Evolutionary conservation across 2,113 vertebrate species (phyloP).

Genomic region (Delphinapterus leucas): DNA sequence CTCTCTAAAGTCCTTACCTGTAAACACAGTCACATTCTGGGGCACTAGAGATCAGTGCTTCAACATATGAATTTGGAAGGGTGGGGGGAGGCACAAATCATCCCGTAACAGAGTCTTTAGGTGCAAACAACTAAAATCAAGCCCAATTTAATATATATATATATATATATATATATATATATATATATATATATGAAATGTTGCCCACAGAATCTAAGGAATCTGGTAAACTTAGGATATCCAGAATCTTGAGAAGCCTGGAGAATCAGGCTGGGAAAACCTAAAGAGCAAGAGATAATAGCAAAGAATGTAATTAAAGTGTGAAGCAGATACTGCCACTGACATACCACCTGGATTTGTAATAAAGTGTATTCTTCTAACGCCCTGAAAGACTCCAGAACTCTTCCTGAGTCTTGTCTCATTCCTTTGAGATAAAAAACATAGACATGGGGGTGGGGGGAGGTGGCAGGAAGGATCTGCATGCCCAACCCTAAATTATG

Average conservation of each 20-base stretch:
- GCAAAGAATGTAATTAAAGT: not conserved
- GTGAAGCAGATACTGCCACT: not conserved
- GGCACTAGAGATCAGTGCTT: not conserved
- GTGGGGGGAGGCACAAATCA: not conserved
- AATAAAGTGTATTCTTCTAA: not conserved
- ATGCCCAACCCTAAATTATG: not conserved
- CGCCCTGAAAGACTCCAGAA: not conserved
- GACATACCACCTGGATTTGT: not conserved
- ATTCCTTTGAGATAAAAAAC: not conserved
- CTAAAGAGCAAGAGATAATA: not conserved
- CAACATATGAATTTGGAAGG: not conserved
- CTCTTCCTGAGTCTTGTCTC: not conserved
- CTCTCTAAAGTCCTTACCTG: not conserved
- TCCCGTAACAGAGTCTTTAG: not conserved
- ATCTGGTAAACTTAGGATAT: not conserved
- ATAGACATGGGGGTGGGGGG: too few species aligned
- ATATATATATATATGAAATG: not conserved
- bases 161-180: not conserved
- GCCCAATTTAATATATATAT: not conserved
- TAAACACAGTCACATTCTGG: not conserved
- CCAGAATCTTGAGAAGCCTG: not conserved
- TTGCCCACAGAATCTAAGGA: not conserved
- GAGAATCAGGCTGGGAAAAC: not conserved
- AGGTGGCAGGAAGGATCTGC: not conserved
- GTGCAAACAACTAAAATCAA: constrained; percentile 6